Base-by-base conservation (phyloP, 2,797 vertebrate genomes). In the Hypotaenidia okinawae region DNA sequence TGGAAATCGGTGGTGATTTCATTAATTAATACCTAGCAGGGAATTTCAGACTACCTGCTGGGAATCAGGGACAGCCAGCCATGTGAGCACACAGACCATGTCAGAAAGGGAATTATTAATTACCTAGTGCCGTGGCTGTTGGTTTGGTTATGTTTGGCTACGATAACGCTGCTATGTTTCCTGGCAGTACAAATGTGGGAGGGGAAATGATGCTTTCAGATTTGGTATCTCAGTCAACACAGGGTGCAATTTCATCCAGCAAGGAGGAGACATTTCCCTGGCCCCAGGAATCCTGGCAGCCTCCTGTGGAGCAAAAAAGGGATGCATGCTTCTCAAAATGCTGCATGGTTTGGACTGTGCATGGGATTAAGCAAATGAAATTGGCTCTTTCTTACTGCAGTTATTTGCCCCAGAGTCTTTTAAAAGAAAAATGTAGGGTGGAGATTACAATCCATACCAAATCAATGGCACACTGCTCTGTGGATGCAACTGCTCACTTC, bases 161-260 rank as follows among this genome's bases (percentile, higher is more conserved):
- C 4, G 11, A 2, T 12, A 8, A 0, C 43, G 1, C 52, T 22
- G 1, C n/a, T 28, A 5, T 5, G 0, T 74, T 95, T 83, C 43
- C 22, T 87, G 72, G n/a, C 28, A 16, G 35, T 2, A 12, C 9
- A 5, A 55, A 6, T 30, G 32, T 37, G 55, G 73, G 80, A 84
- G 61, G 64, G 33, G 87, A 92, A 89, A 43, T 19, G 54, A 16
- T 37, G 28, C 51, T 78, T 93, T 23, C 41, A 51, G 68, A 27
- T 89, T 68, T 62, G 89, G 4, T 27, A 7, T 13, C 33, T 57
- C 17, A 3, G 9, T 9, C n/a, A 43, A 4, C 3, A 3, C 3
- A 0, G 63, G 57, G 7, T 72, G 33, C 5, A 7, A 6, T 75
- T 74, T 70, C 62, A 79, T 0, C 23, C 33, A 17, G 25, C 21